phyloP scores from a whole-genome alignment of 2,888 invertebrate genomes.

The Dryomyza anilis region DNA sequence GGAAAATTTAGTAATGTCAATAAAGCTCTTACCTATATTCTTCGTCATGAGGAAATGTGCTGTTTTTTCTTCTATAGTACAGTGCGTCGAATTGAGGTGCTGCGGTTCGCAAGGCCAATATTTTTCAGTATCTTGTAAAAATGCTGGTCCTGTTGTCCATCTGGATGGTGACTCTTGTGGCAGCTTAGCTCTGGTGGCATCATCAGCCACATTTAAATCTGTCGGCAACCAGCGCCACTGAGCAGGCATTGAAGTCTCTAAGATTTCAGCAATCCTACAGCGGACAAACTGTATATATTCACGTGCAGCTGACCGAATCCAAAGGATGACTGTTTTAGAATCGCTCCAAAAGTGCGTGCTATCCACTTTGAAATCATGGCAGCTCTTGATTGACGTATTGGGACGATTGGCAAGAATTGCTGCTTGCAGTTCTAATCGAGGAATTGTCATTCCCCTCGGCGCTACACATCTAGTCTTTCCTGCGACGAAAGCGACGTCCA shows the following conservation, averaged over 20 bases:
- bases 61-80: no score
- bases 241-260: background rate
- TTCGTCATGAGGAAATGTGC: no score
- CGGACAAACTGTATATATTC: conserved; percentile 4
- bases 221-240: conserved; percentile 33
- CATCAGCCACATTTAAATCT: conserved; percentile 4
- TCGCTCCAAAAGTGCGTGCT: background rate
- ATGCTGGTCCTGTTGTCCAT: background rate
- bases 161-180: background rate
- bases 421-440: conserved; percentile 31
- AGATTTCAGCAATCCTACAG: conserved; percentile 29
- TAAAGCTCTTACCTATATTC: no score
- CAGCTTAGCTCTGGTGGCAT: conserved; percentile 21
- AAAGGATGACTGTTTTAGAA: background rate
- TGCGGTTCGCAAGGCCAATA: background rate
- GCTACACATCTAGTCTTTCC: background rate
- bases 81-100: no score
- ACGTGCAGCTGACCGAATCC: conserved; percentile 24
- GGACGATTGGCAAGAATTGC: conserved; percentile 27
- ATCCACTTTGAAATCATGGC: conserved; percentile 11
- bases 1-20: no score
- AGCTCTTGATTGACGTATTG: conserved; percentile 1
- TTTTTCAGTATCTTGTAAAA: background rate
- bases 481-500: no score
- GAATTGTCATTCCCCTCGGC: background rate